Evolutionary conservation across 2,888 invertebrate species (phyloP).

Genomic region (Lottia gigantea): DNA sequence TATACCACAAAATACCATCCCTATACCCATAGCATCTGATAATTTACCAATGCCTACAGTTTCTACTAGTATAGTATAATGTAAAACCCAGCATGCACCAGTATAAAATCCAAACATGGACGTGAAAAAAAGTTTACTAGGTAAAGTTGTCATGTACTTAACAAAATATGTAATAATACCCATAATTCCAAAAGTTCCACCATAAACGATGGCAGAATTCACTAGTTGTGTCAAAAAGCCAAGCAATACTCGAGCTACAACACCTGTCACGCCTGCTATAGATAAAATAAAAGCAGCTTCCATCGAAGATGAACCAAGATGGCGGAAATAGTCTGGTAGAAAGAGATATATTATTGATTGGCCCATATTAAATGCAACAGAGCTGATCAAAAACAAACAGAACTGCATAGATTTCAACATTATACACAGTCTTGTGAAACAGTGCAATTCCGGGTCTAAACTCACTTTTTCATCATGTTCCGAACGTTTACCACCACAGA

Average conservation of each 20-base stretch:
- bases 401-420: background rate
- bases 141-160: background rate
- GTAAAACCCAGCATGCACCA: background rate
- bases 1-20: background rate
- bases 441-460: background rate
- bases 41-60: background rate
- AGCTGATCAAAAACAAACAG: background rate
- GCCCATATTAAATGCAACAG: background rate
- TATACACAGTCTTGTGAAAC: background rate
- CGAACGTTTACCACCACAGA: background rate
- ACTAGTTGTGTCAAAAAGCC: background rate
- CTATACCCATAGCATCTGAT: background rate
- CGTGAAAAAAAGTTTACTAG: background rate
- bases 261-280: background rate
- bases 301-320: background rate
- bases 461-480: background rate
- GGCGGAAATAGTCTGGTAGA: background rate
- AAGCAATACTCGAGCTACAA: background rate
- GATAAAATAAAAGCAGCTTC: constrained; percentile 1
- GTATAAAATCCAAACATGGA: background rate
- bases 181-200: background rate
- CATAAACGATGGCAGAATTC: background rate
- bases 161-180: background rate
- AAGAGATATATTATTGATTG: background rate
- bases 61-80: background rate